A percentile compares a stretch with the other conserved stretches of the same genome.
phyloP scores from a whole-genome alignment of 2,797 vertebrate species.

The Hephaestus fuliginosus region DNA sequence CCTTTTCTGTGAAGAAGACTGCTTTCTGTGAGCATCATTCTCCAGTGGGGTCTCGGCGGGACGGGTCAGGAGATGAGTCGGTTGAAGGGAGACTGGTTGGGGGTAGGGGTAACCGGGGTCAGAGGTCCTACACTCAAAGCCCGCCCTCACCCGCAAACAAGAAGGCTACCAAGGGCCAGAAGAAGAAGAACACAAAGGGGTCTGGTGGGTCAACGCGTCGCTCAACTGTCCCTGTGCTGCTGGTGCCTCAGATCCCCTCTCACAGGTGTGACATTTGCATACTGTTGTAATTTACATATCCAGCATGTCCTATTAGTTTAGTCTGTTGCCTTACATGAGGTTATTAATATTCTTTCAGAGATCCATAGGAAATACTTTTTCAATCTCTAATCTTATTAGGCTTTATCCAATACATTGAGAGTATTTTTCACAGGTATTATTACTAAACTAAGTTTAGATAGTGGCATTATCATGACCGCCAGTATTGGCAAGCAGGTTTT shows the following conservation, averaged over 20 bases:
- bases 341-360: not conserved
- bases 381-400: not conserved
- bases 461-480: not conserved
- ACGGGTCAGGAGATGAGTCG: conserved; percentile 85
- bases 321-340: not conserved
- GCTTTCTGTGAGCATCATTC: conserved; percentile 96
- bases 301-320: not conserved
- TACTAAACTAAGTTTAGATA: not conserved
- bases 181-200: conserved; percentile 88
- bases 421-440: not conserved
- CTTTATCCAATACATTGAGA: not conserved
- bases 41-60: conserved; percentile 84
- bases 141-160: conserved; percentile 81
- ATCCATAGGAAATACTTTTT: conserved; percentile 5
- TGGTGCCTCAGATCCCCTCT: conserved; percentile 94
- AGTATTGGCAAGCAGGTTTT: not conserved
- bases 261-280: conserved; percentile 89
- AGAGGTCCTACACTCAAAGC: conserved; percentile 86
- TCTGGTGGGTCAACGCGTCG: conserved; percentile 80
- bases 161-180: conserved; percentile 87
- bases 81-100: conserved; percentile 84
- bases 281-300: conserved; percentile 17
- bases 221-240: conserved; percentile 87
- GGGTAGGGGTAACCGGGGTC: conserved; percentile 84
- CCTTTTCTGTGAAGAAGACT: conserved; percentile 97